phyloP scores from a whole-genome alignment of 2,113 vertebrate genomes.

The Chlamydotis undulata region DNA sequence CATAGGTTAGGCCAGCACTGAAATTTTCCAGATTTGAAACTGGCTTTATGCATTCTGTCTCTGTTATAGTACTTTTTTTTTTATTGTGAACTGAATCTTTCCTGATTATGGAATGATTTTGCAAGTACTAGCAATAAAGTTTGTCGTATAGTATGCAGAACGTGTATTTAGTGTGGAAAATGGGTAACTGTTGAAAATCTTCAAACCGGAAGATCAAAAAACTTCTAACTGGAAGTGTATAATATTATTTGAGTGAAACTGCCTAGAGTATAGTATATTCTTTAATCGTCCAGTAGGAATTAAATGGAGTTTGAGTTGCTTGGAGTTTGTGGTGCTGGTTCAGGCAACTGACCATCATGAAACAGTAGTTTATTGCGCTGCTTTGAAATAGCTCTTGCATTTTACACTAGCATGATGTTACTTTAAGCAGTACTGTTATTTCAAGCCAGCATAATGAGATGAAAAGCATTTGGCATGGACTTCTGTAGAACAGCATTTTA shows the following conservation, averaged over 20 bases:
- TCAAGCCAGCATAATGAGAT: constrained; percentile 4
- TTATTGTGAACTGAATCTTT: neutral
- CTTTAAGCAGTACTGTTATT: neutral
- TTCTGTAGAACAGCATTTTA: neutral
- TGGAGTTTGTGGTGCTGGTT: neutral
- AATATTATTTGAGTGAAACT: neutral
- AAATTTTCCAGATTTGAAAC: neutral
- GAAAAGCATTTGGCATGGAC: neutral
- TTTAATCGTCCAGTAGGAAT: neutral
- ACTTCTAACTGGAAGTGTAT: neutral
- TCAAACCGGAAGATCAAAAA: neutral
- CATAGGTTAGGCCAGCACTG: neutral
- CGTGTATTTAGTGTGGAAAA: neutral
- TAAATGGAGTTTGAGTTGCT: neutral
- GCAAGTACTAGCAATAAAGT: neutral
- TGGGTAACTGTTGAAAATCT: neutral
- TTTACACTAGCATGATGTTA: neutral
- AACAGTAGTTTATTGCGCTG: neutral
- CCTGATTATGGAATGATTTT: neutral
- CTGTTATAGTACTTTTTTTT: neutral
- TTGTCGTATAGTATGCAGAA: neutral
- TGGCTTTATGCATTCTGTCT: neutral
- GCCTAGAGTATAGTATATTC: neutral
- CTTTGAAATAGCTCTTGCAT: constrained; percentile 26
- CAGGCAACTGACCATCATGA: neutral